phyloP scores from a whole-genome alignment of 2,888 invertebrate species.

The Volucella bombylans region DNA sequence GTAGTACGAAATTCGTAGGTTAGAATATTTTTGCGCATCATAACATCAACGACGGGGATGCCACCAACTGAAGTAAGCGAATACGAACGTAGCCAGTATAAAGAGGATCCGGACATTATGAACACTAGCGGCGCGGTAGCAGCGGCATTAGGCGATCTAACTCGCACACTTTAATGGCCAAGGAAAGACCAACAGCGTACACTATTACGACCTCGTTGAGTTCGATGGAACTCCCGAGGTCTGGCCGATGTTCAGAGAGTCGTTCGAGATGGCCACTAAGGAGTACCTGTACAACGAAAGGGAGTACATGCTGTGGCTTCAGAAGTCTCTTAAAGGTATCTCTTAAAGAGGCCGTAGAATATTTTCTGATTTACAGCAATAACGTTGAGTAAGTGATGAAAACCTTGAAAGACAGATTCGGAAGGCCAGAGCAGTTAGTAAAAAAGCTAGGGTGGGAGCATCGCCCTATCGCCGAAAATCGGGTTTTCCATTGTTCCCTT shows the following conservation, averaged over 20 bases:
- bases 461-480: too few species aligned
- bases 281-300: background rate
- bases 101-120: background rate
- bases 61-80: background rate
- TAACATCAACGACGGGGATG: background rate
- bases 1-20: background rate
- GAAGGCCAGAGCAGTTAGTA: background rate
- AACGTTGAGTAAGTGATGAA: constrained; percentile 15
- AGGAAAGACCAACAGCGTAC: too few species aligned
- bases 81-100: background rate
- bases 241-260: background rate
- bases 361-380: constrained; percentile 27
- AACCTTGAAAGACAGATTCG: constrained; percentile 24
- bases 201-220: background rate
- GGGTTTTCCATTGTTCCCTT: too few species aligned
- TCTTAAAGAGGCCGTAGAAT: constrained; percentile 41
- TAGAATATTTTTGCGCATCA: background rate
- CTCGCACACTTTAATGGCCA: background rate
- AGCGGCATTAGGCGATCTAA: background rate
- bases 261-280: background rate
- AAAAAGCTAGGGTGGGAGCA: too few species aligned
- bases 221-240: background rate
- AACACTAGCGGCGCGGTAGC: background rate
- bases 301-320: background rate
- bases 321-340: constrained; percentile 29